Evolutionary conservation across 2,113 vertebrate species (phyloP), one percentile per base, ranked within the genome.

Genomic region (Tragelaphus scriptus): DNA sequence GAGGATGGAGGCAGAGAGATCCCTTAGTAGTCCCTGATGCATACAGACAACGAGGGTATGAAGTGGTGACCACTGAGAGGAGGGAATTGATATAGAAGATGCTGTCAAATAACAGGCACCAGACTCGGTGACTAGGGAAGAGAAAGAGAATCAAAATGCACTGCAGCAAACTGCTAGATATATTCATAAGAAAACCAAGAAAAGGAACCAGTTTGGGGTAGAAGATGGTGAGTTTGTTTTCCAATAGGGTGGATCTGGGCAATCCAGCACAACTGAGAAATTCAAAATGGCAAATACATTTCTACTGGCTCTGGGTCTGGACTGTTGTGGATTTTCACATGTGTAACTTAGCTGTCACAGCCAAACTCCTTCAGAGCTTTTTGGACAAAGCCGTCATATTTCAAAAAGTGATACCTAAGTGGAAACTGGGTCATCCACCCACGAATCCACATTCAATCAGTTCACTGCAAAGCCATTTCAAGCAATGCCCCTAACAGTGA

Each of bases 271-370:
- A 94, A 79, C 32, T 63, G 85, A 93, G 32, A 91, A 93, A 91
- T 89, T 82, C 49, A 82, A 95, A 79, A 77, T 17, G 85, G 26
- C 12, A 59, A 81, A 86, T 86, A 53, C 8, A 93, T 85, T 79
- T 89, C 55, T 80, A 63, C 17, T 47, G 61, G 36, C 49, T 5
- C 36, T 85, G 59, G 40, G 61, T 94, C 49, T 59, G 88, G 19
- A 93, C 23, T 53, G 36, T 91, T 88, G n/a, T 55, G 79, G n/a
- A 94, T 87, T 95, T 98, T 97, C 89, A 93, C 23, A 84, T 36
- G 86, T 87, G 68, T 79, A 95, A 96, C 79, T 97, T 95, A 95
- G 51, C 89, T 85, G 80, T 87, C 65, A 92, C 6, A 95, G 15
- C 8, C 87, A 91, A 71, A 81, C 40, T 95, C 68, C 81, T 71